Evolutionary conservation across 2,113 vertebrate genomes (phyloP), one percentile per base, ranked within the genome.

Genomic region (Podocnemis expansa): DNA sequence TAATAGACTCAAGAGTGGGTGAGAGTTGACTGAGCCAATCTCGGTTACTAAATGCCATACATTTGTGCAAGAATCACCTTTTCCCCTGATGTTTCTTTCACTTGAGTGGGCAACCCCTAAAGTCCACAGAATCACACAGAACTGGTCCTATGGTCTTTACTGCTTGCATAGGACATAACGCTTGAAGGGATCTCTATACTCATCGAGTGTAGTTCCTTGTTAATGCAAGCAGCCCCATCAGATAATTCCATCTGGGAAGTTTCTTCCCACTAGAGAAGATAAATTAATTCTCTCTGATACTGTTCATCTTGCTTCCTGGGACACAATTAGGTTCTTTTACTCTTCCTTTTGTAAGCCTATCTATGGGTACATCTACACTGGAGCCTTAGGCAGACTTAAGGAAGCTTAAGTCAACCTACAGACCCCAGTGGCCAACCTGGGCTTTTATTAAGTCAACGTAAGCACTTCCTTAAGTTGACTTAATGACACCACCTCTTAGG

Each of bases 1-100:
- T 93, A 93, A 94, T 88, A 89, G 94, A 96, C 78, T 95, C 80
- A 90, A 84, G 79, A 96, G 87, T 94, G 88, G 75, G 95, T 95
- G 95, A 96, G 58, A 96, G 80, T 79, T 82, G 58, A 92, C 90
- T 88, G 85, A 93, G 92, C 89, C 92, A 91, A 95, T 76, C 88
- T 91, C 83, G 60, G 54, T 89, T 52, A 38, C 85, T 67, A 85
- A 88, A 85, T 94, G 90, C 67, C 89, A 95, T 83, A 41, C 58
- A 80, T 92, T 93, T 51, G 86, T 82, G 81, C 43, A 89, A 89
- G 83, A 94, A 80, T 27, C 78, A 12, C 80, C 51, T 85, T 54
- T 91, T 81, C 76, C 88, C 82, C 94, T 54, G 51, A 80, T 1
- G 10, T 84, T 94, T 93, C 85, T 82, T 93, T 92, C 70, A 84